Evolutionary conservation across 2,797 vertebrate genomes (phyloP), one percentile per base, ranked within the genome.

Genomic region (Oceanodroma leucorhoa): DNA sequence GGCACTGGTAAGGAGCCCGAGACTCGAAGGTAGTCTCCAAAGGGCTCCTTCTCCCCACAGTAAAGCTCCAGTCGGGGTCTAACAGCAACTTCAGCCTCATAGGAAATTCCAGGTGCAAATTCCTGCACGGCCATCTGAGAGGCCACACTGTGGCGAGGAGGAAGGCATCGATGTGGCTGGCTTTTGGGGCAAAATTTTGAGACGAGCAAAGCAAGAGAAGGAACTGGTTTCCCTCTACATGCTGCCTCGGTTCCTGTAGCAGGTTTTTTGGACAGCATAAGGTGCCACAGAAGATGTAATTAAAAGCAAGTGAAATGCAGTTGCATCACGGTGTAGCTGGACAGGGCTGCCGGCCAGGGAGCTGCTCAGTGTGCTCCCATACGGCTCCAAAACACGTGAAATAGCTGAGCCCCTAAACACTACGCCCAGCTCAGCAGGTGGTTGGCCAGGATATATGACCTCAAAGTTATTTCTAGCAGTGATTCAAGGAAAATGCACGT

Each of bases 41-140:
- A 78, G 45, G 84, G 71, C 46, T 90, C 46, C 55, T 86, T 72
- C 80, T 93, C 62, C 79, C 69, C 91, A 87, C 62, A 81, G 64
- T 4, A 0, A 4, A 69, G 43, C 51, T 93, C 71, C 64, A 72
- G 58, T 51, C 3, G 3, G n/a, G 34, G 51, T 87, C 87, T 61
- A 78, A 43, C 14, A 72, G 54, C 24, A 90, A 6, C 60, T 92
- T 76, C 62, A 94, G 65, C 43, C 79, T 91, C 17, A 26, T 9
- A 41, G 43, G 27, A 60, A 84, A 69, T 73, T 87, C 65, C 76
- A 76, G 32, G 36, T 0, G 6, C 24, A 62, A 62, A 92, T 87
- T 71, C 67, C 51, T 48, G 20, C 71, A 18, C 0, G 0, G 5
- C 66, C 27, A 6, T 40, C 41, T 0, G 0, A 45, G 55, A 75